Evolutionary conservation across 2,888 invertebrate species (phyloP).

Genomic region (Pegoplata infirma): DNA sequence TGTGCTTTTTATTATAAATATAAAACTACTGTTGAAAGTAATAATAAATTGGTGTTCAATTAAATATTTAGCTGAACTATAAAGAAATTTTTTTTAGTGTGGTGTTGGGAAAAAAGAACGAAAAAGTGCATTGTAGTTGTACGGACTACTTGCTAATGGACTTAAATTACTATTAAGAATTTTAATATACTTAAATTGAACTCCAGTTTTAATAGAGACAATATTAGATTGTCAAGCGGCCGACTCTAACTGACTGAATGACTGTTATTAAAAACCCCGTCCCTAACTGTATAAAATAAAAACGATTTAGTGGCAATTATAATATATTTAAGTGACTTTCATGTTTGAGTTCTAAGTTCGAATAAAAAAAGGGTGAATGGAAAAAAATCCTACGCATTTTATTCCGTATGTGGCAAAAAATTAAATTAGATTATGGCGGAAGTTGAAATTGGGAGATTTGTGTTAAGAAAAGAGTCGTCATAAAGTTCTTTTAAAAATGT

Average conservation of each 20-base stretch:
- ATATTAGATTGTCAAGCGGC: background rate
- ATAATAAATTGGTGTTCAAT: conserved; percentile 6
- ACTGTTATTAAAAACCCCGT: background rate
- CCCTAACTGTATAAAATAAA: conserved; percentile 42
- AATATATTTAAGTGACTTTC: conserved; percentile 29
- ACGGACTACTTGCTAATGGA: background rate
- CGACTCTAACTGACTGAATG: background rate
- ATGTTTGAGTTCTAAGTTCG: background rate
- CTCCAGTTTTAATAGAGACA: background rate
- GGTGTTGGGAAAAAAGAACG: background rate
- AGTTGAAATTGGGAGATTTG: too few relatives aligned
- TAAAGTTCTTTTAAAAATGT: too few relatives aligned
- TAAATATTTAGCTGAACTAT: background rate
- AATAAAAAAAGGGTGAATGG: conserved; percentile 19
- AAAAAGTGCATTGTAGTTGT: conserved; percentile 1
- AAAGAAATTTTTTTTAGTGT: background rate
- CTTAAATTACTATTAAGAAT: conserved; percentile 26
- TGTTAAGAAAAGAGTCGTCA: too few relatives aligned
- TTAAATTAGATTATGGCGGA: too few relatives aligned
- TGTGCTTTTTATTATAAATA: background rate
- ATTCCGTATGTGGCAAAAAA: too few relatives aligned
- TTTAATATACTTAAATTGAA: conserved; percentile 17
- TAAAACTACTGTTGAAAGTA: background rate
- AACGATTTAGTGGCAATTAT: conserved; percentile 48
- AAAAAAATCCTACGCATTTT: background rate